Conservation (phyloP, 2,888 invertebrate species). For the Dinocampus coccinellae region DNA sequence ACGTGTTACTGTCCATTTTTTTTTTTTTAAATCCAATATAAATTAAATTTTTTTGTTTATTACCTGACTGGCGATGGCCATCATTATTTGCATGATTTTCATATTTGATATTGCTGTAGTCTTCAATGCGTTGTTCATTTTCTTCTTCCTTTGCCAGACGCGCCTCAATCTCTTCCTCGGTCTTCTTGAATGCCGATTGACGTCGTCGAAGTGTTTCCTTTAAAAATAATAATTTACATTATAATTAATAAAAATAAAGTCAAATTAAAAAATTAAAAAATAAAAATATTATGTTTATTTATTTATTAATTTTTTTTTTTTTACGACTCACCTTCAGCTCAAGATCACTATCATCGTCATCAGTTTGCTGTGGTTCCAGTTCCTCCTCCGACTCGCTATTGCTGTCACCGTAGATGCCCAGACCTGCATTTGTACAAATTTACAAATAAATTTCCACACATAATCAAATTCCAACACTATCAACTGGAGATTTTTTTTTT, state of each 20-base stretch:
- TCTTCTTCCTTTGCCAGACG: slow-evolving; percentile 76
- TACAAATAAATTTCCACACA: slow-evolving; percentile 38
- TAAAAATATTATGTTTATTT: too few relatives aligned
- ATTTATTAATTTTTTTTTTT: not conserved
- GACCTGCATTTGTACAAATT: slow-evolving; percentile 74
- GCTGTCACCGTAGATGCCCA: slow-evolving; percentile 87
- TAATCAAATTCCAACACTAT: slow-evolving; percentile 19
- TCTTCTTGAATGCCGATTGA: slow-evolving; percentile 79
- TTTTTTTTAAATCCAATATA: not conserved
- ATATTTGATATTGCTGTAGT: slow-evolving; percentile 39
- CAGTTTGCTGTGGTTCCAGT: slow-evolving; percentile 68
- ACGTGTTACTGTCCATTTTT: too few relatives aligned
- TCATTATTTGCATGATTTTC: slow-evolving; percentile 67
- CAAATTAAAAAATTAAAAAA: slow-evolving; percentile 1
- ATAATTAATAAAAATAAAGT: not conserved
- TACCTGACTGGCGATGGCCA: slow-evolving; percentile 65
- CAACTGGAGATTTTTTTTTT: not conserved
- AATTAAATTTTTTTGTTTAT: slow-evolving; percentile 15
- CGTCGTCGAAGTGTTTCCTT: slow-evolving; percentile 77
- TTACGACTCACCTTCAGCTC: slow-evolving; percentile 77
- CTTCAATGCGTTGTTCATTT: slow-evolving; percentile 51
- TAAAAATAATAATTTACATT: not conserved
- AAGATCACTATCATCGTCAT: slow-evolving; percentile 75
- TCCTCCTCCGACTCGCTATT: slow-evolving; percentile 72
- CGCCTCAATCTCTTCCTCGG: slow-evolving; percentile 83